Percentiles rank a stretch among this genome's conserved stretches.
phyloP scores from a whole-genome alignment of 2,797 vertebrate genomes.

The Pristis pectinata region DNA sequence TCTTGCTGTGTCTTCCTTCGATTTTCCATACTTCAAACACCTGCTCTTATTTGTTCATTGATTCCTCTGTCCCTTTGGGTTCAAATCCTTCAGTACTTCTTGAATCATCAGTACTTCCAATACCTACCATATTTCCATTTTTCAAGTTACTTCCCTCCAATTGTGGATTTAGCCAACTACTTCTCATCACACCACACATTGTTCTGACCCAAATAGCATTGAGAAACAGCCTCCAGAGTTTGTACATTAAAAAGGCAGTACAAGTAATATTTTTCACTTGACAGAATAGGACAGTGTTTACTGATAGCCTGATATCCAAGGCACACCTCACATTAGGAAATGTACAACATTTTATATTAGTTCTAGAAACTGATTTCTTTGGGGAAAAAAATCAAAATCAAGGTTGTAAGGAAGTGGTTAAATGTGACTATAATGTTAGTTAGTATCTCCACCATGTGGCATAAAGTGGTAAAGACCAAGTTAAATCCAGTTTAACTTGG shows the following conservation, averaged over 20 bases:
- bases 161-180: background rate
- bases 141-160: background rate
- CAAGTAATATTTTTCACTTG: no score
- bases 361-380: no score
- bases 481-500: background rate
- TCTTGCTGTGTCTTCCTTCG: background rate
- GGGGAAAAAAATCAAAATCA: no score
- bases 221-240: background rate
- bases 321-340: background rate
- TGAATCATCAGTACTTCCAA: background rate
- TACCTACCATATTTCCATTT: background rate
- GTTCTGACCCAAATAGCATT: background rate
- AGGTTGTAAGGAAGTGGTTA: background rate
- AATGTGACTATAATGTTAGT: background rate
- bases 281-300: no score
- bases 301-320: background rate
- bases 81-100: background rate
- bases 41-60: background rate
- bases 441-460: background rate
- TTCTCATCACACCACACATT: background rate
- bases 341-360: background rate
- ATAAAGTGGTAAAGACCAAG: background rate
- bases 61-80: background rate
- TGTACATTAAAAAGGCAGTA: background rate
- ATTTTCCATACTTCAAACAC: background rate